phyloP scores from a whole-genome alignment of 2,797 vertebrate species.

The Oreonectes daqikongensis region DNA sequence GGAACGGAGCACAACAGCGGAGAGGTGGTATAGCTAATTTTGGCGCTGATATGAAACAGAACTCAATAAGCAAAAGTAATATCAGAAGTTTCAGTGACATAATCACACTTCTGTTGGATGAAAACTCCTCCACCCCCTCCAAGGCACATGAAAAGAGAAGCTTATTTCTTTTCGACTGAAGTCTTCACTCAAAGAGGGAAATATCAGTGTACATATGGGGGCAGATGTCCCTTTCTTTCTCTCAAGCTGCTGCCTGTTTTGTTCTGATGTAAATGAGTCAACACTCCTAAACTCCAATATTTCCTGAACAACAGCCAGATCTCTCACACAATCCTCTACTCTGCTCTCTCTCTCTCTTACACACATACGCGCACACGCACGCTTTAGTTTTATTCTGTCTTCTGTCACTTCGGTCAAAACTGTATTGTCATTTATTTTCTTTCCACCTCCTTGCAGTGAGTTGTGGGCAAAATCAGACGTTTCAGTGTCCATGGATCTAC shows the following conservation, averaged over 20 bases:
- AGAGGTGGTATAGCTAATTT: slow-evolving; percentile 6
- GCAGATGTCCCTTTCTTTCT: slow-evolving; percentile 63
- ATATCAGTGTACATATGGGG: slow-evolving; percentile 47
- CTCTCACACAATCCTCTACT: not conserved
- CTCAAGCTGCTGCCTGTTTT: slow-evolving; percentile 46
- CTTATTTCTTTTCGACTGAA: slow-evolving; percentile 38
- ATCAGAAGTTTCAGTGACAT: slow-evolving; percentile 45
- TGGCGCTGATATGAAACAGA: slow-evolving; percentile 12
- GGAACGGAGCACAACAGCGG: not conserved
- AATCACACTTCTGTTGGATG: slow-evolving; percentile 43
- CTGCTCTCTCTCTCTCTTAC: not conserved
- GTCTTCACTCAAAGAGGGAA: slow-evolving; percentile 30
- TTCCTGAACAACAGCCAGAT: slow-evolving; percentile 19
- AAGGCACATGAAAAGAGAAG: slow-evolving; percentile 34
- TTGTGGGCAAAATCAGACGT: no score
- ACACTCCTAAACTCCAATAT: slow-evolving; percentile 23
- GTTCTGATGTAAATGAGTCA: slow-evolving; percentile 51
- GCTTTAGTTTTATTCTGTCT: no score
- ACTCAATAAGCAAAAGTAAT: slow-evolving; percentile 23
- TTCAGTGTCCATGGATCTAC: no score
- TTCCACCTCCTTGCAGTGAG: no score
- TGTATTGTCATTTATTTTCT: no score
- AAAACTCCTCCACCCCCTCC: slow-evolving; percentile 24
- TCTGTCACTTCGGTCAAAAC: no score
- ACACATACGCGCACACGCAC: no score